Conservation (phyloP, 2,797 vertebrate genomes). For the Cuniculus paca region DNA sequence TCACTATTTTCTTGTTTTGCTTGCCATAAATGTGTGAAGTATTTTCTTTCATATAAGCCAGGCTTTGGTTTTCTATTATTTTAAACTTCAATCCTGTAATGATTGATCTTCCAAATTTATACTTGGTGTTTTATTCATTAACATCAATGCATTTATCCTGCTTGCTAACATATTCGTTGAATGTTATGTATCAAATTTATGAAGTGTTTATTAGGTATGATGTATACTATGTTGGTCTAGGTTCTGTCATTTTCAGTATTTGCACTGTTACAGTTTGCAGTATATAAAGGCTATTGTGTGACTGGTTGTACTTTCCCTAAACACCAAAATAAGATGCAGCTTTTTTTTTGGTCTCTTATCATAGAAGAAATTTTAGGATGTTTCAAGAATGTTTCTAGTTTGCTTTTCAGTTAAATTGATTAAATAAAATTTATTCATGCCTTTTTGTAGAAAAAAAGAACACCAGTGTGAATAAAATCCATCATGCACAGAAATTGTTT, state of each 20-base stretch:
- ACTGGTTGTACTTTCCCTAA: not conserved
- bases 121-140: not conserved
- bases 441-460: no score
- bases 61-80: not conserved
- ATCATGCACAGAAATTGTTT: rapidly evolving
- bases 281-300: not conserved
- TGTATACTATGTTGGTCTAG: not conserved
- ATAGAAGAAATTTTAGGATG: not conserved
- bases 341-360: not conserved
- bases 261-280: not conserved
- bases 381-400: not conserved
- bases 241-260: not conserved
- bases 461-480: no score
- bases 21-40: not conserved
- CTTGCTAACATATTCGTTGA: not conserved
- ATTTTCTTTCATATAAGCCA: not conserved
- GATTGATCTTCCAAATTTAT: not conserved
- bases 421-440: not conserved
- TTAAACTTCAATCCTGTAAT: not conserved
- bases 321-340: not conserved
- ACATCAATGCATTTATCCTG: not conserved
- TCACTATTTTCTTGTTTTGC: not conserved
- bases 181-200: not conserved
- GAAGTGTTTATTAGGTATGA: not conserved
- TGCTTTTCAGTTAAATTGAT: not conserved